phyloP scores from a whole-genome alignment of 2,797 vertebrate genomes.

The Hydrocynus forskahlii region DNA sequence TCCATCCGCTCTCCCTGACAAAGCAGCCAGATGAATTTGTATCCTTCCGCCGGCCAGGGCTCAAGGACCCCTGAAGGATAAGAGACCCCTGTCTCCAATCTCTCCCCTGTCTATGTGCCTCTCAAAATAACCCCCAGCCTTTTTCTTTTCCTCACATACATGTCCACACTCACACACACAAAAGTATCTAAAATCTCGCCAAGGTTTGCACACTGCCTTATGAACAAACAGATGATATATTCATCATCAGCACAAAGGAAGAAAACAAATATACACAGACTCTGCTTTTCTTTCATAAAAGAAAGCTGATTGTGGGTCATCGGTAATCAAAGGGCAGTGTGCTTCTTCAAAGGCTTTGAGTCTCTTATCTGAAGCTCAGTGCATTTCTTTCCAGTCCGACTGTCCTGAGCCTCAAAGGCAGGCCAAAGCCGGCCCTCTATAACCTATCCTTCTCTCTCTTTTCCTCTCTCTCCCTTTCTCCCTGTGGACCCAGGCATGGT shows the following conservation, averaged over 20 bases:
- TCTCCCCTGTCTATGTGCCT: slow-evolving; percentile 64
- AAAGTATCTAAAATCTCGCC: slow-evolving; percentile 5
- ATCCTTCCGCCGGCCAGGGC: slow-evolving; percentile 79
- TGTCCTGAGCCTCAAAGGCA: slow-evolving; percentile 43
- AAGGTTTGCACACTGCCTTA: slow-evolving; percentile 50
- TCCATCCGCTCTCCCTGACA: slow-evolving; percentile 80
- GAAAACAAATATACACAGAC: slow-evolving; percentile 52
- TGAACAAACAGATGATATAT: slow-evolving; percentile 56
- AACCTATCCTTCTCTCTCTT: slow-evolving; percentile 20
- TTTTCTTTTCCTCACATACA: slow-evolving; percentile 64
- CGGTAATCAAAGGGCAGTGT: slow-evolving; percentile 70
- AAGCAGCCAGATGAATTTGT: slow-evolving; percentile 80
- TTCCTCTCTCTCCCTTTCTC: slow-evolving; percentile 61
- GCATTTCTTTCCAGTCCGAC: slow-evolving; percentile 44
- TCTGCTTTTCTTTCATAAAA: slow-evolving; percentile 58
- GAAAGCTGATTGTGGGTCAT: slow-evolving; percentile 54
- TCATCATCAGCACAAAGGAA: slow-evolving; percentile 28
- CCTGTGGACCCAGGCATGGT: slow-evolving; percentile 47
- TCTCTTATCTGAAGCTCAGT: slow-evolving; percentile 47
- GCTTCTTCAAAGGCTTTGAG: slow-evolving; percentile 68
- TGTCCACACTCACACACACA: slow-evolving; percentile 48
- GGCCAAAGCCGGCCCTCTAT: slow-evolving; percentile 26
- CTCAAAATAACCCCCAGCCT: slow-evolving; percentile 40
- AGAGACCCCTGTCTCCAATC: slow-evolving; percentile 71
- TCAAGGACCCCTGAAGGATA: slow-evolving; percentile 86